Evolutionary conservation across 1,140 invertebrate species (phyloP).

Genomic region (Calephelis virginiensis): DNA sequence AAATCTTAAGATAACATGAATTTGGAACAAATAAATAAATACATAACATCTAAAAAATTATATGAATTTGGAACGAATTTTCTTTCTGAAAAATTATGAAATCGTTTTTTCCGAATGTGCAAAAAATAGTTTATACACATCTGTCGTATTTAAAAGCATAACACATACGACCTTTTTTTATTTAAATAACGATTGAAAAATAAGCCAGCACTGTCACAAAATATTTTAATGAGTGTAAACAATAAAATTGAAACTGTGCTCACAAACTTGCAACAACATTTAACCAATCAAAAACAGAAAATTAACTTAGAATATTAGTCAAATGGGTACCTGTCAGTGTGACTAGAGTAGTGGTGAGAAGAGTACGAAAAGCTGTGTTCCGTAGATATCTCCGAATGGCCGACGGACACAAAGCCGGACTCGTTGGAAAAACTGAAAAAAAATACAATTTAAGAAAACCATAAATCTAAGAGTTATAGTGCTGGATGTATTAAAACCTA

Average conservation of each 20-base stretch:
- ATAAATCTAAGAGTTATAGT: background rate
- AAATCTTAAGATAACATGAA: too few relatives aligned
- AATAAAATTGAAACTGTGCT: slow-evolving; percentile 2
- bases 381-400: slow-evolving; percentile 68
- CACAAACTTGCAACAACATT: slow-evolving; percentile 5
- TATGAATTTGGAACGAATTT: too few relatives aligned
- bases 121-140: too few relatives aligned
- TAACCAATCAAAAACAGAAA: background rate
- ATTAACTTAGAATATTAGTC: background rate
- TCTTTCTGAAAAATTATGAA: too few relatives aligned
- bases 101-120: too few relatives aligned
- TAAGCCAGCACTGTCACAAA: background rate
- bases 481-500: too few relatives aligned
- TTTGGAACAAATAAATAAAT: too few relatives aligned
- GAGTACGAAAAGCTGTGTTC: slow-evolving; percentile 70
- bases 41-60: too few relatives aligned
- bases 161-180: too few relatives aligned
- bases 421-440: slow-evolving; percentile 77
- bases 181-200: background rate
- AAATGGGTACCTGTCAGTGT: slow-evolving; percentile 61
- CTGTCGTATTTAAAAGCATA: too few relatives aligned
- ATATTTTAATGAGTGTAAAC: background rate
- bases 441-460: slow-evolving; percentile 4
- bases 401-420: slow-evolving; percentile 87
- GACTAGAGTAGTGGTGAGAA: slow-evolving; percentile 68